phyloP scores from a whole-genome alignment of 2,113 vertebrate species.

The Poecile atricapillus region DNA sequence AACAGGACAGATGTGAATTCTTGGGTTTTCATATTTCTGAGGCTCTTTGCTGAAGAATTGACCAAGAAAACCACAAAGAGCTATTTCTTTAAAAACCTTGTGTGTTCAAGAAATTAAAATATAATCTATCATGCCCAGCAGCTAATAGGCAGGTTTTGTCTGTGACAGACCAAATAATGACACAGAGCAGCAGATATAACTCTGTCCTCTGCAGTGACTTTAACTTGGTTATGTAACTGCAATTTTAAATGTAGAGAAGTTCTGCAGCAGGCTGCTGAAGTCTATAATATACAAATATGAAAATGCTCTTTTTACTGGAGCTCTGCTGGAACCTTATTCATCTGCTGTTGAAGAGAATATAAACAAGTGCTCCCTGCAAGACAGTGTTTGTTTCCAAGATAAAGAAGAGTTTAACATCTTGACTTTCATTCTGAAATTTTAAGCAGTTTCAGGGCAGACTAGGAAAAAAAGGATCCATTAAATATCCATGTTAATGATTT shows the following conservation, averaged over 20 bases:
- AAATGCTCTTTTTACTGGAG: not conserved
- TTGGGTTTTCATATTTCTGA: not conserved
- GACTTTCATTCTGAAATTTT: not conserved
- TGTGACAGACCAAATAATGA: not conserved
- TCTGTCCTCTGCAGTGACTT: not conserved
- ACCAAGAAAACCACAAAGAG: not conserved
- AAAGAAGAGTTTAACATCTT: not conserved
- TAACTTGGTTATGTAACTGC: not conserved
- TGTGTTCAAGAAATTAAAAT: not conserved
- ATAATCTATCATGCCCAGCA: not conserved
- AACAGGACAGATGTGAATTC: not conserved
- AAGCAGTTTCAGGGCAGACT: not conserved
- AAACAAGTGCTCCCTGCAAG: not conserved
- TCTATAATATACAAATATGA: not conserved
- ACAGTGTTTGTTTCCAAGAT: not conserved
- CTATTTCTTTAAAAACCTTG: not conserved
- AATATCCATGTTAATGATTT: not conserved
- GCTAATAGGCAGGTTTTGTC: not conserved
- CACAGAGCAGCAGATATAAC: accelerated
- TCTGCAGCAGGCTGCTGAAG: not conserved
- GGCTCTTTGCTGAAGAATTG: not conserved
- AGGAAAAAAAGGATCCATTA: not conserved
- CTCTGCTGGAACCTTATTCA: not conserved
- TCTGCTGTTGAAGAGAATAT: not conserved
- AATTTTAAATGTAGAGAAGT: not conserved